Evolutionary conservation across 2,113 vertebrate species (phyloP).

Genomic region (Callaeas wilsoni): DNA sequence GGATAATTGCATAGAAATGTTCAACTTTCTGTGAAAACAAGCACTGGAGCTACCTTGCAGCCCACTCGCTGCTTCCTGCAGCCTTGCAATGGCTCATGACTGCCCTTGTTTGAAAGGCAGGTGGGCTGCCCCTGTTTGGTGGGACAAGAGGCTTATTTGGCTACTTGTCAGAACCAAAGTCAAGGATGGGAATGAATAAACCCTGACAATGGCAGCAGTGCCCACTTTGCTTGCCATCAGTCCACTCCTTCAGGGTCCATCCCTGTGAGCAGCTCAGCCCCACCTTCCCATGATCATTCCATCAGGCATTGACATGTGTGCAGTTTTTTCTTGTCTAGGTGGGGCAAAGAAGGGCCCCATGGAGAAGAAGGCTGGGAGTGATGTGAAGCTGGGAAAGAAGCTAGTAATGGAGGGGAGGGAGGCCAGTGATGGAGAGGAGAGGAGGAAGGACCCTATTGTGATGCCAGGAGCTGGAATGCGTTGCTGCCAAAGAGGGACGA

Average conservation of each 20-base stretch:
- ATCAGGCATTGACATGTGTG: background rate
- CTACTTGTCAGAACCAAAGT: background rate
- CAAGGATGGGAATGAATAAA: background rate
- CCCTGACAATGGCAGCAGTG: background rate
- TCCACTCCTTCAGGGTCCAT: background rate
- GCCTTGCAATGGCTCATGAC: fast-evolving
- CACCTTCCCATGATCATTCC: fast-evolving
- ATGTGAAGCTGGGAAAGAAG: background rate
- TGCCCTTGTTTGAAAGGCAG: fast-evolving
- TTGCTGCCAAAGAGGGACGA: fast-evolving
- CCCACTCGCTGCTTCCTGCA: background rate
- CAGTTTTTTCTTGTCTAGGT: background rate
- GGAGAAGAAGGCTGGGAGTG: background rate
- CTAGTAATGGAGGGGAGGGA: background rate
- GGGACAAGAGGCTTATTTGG: background rate
- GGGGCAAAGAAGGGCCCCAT: background rate
- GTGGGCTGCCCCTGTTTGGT: background rate
- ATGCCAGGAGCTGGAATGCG: background rate
- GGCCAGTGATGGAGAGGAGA: too few relatives aligned
- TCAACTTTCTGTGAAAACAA: background rate
- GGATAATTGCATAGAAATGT: background rate
- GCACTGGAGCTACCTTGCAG: background rate
- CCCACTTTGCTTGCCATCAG: fast-evolving
- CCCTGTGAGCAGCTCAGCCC: background rate
- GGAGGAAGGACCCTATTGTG: background rate